Evolutionary conservation across 2,797 vertebrate genomes (phyloP).

Genomic region (Myotis vivesi): DNA sequence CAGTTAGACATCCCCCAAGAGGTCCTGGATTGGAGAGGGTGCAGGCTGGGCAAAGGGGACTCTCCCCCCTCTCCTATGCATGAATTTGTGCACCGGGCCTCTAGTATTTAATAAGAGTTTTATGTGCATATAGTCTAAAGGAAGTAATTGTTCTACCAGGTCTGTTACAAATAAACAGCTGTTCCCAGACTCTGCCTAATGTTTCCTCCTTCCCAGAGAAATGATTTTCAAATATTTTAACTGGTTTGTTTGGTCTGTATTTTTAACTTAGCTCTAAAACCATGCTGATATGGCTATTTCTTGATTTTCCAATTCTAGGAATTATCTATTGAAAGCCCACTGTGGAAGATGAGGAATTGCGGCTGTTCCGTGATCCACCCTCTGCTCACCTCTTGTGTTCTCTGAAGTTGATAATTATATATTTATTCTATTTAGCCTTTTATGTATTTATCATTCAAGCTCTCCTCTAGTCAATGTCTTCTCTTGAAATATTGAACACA

Average conservation of each 20-base stretch:
- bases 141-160: not conserved
- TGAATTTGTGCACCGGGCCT: too few relatives aligned
- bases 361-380: not conserved
- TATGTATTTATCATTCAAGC: not conserved
- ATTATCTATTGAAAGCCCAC: not conserved
- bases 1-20: too few relatives aligned
- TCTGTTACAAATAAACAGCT: not conserved
- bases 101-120: not conserved
- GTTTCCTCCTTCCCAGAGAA: not conserved
- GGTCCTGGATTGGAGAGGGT: too few relatives aligned
- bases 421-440: not conserved
- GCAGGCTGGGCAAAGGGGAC: too few relatives aligned
- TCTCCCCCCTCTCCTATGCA: too few relatives aligned
- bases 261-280: not conserved
- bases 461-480: not conserved
- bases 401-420: not conserved
- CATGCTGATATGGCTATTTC: not conserved
- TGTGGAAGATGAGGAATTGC: not conserved
- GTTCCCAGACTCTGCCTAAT: not conserved
- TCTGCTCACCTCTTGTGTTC: not conserved
- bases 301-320: not conserved
- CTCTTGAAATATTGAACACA: not conserved
- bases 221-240: not conserved
- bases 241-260: not conserved
- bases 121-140: not conserved